phyloP scores from a whole-genome alignment of 2,797 vertebrate species.

The Arnoldichthys spilopterus region DNA sequence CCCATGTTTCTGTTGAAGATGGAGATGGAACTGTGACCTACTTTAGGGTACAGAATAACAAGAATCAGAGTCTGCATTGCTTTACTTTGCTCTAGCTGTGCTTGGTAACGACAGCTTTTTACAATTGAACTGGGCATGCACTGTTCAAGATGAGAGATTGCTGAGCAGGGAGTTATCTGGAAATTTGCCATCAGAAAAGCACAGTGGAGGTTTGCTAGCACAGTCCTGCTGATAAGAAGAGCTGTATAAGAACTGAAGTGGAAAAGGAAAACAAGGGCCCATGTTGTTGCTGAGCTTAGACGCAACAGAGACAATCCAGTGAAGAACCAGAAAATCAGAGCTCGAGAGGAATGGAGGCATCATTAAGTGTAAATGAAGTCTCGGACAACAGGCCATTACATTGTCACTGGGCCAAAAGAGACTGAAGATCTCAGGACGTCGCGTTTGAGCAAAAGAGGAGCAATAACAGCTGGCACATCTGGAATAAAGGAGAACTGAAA shows the following conservation, averaged over 20 bases:
- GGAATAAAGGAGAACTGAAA: not conserved
- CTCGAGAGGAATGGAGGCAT: not conserved
- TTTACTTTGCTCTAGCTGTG: not conserved
- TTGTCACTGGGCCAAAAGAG: conserved; percentile 1
- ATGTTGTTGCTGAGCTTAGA: not conserved
- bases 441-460: not conserved
- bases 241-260: not conserved
- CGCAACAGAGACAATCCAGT: not conserved
- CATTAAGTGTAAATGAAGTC: not conserved
- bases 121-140: not conserved
- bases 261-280: conserved; percentile 5
- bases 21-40: conserved; percentile 6
- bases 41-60: not conserved
- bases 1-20: not conserved
- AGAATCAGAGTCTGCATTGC: not conserved
- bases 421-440: not conserved
- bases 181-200: conserved; percentile 8
- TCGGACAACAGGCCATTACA: not conserved
- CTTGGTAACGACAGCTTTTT: not conserved
- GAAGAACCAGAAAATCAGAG: not conserved
- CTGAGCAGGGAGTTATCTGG: conserved; percentile 13
- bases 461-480: conserved; percentile 27
- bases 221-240: not conserved
- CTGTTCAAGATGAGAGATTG: not conserved
- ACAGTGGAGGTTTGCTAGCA: not conserved